phyloP scores from a whole-genome alignment of 2,797 vertebrate species.

The Coregonus ussuriensis region DNA sequence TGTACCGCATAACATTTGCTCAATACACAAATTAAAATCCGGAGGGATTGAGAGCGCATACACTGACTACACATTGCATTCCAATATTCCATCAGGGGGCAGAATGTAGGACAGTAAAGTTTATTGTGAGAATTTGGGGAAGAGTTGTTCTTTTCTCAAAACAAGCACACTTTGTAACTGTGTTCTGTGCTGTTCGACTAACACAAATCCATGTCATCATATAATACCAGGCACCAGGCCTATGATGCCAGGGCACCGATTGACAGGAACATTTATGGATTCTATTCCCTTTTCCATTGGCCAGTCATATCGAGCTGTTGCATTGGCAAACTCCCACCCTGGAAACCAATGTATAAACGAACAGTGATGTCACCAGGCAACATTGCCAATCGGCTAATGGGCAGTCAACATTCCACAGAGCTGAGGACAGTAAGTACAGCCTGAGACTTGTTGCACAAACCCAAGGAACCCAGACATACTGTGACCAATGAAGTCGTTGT shows the following conservation, averaged over 20 bases:
- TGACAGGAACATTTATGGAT: conserved; percentile 59
- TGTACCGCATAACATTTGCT: no score
- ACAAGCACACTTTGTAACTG: conserved; percentile 52
- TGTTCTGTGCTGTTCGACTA: conserved; percentile 58
- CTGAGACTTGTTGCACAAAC: conserved; percentile 28
- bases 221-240: conserved; percentile 22
- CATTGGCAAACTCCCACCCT: conserved; percentile 34
- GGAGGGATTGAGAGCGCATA: conserved; percentile 32
- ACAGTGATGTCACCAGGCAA: conserved; percentile 67
- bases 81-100: conserved; percentile 3
- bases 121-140: conserved; percentile 57
- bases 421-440: conserved; percentile 56
- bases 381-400: conserved; percentile 63
- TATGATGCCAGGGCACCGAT: conserved; percentile 49
- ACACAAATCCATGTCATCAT: conserved; percentile 56
- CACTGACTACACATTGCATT: conserved; percentile 37
- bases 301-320: conserved; percentile 36
- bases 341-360: conserved; percentile 62
- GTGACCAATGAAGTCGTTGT: conserved; percentile 17
- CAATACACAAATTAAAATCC: no score
- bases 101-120: conserved; percentile 58
- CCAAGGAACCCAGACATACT: conserved; percentile 15
- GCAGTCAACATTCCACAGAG: conserved; percentile 67
- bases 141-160: conserved; percentile 34
- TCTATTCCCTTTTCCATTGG: conserved; percentile 55